Evolutionary conservation across 2,113 vertebrate genomes (phyloP).

Genomic region (mouse (Mus musculus)): DNA sequence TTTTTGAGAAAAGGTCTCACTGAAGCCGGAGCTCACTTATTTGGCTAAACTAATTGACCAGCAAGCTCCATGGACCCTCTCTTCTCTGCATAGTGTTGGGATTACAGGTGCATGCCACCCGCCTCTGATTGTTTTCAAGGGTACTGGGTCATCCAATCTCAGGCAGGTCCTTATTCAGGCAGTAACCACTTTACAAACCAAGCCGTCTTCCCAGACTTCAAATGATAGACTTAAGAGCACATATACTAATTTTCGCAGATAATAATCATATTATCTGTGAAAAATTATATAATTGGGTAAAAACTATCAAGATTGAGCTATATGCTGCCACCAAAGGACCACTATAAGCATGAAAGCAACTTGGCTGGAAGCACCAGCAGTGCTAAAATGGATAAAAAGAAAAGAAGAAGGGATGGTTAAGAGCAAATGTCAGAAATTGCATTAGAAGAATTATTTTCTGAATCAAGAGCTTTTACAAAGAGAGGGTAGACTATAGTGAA

Average conservation of each 20-base stretch:
- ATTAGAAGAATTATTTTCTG: not conserved
- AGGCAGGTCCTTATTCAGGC: not conserved
- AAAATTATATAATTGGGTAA: not conserved
- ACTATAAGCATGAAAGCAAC: not conserved
- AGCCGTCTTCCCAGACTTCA: not conserved
- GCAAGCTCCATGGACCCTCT: not conserved
- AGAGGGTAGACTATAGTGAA: not conserved
- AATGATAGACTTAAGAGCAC: not conserved
- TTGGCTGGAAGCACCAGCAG: not conserved
- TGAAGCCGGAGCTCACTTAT: not conserved
- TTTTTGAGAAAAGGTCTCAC: not conserved
- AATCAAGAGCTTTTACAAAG: not conserved
- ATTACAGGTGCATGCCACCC: not conserved
- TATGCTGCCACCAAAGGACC: not conserved
- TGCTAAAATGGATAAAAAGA: not conserved
- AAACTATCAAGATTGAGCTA: not conserved
- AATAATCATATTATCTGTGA: not conserved
- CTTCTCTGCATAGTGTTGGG: not conserved
- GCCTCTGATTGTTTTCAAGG: not conserved
- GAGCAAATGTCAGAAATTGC: not conserved
- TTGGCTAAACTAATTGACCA: not conserved
- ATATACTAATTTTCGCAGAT: too few relatives aligned
- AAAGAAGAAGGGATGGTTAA: not conserved
- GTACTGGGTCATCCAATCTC: not conserved
- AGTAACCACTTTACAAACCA: not conserved